These are phyloP conservation scores for Calonectris borealis DNA, from an alignment of 2,113 vertebrate species.

Conservation along the genomic window DNA sequence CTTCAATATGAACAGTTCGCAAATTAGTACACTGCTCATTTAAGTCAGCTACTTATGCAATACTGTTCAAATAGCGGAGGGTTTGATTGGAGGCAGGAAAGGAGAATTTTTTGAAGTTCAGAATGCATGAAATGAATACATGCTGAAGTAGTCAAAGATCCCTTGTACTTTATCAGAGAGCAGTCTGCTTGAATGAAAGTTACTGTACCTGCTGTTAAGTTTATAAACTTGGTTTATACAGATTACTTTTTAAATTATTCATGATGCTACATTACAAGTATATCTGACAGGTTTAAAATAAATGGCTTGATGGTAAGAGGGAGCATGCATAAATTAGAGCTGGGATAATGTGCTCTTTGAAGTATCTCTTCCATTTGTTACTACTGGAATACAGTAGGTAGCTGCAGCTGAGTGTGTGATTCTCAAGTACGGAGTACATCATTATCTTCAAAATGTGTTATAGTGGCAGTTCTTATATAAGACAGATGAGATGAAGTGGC, in stretches of 20 bases:
- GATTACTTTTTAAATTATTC: conserved; percentile 61
- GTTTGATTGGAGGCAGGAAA: background rate
- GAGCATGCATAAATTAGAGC: conserved; percentile 61
- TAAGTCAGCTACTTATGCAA: background rate
- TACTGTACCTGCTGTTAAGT: conserved; percentile 55
- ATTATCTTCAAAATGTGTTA: background rate
- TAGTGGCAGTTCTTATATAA: background rate
- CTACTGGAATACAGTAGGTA: conserved; percentile 43
- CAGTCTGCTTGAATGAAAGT: conserved; percentile 52
- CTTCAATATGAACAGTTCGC: background rate
- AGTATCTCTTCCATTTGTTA: conserved; percentile 58
- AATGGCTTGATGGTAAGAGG: conserved; percentile 54
- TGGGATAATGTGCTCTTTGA: conserved; percentile 54
- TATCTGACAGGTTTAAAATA: conserved; percentile 61
- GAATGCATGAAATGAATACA: conserved; percentile 8
- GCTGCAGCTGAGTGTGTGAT: conserved; percentile 37
- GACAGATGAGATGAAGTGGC: background rate
- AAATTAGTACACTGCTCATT: background rate
- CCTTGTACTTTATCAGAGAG: conserved; percentile 36
- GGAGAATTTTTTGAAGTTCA: background rate
- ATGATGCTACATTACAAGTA: conserved; percentile 52
- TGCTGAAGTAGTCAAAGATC: conserved; percentile 23
- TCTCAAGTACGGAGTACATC: background rate
- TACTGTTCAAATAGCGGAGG: background rate
- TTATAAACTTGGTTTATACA: conserved; percentile 60